phyloP scores from a whole-genome alignment of 1,140 invertebrate genomes.

The Ruditapes philippinarum region DNA sequence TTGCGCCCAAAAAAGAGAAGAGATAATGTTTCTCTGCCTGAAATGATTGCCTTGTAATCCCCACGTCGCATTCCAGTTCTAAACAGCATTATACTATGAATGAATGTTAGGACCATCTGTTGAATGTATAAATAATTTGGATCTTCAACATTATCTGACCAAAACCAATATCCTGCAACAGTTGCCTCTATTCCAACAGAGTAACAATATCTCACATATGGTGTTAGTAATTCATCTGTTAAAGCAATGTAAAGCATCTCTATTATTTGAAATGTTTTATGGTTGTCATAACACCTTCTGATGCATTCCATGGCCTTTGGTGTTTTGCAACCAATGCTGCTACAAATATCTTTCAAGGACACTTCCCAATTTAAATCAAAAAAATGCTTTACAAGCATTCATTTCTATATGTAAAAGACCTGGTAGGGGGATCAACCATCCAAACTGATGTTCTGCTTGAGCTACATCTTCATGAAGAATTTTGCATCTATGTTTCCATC shows the following conservation, averaged over 20 bases:
- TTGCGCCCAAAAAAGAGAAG: conserved; percentile 1
- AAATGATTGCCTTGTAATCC: conserved; percentile 18
- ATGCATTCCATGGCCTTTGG: conserved; percentile 52
- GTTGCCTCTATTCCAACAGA: neutral
- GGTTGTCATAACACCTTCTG: conserved; percentile 40
- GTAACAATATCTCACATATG: conserved; percentile 41
- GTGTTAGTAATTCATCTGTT: conserved; percentile 45
- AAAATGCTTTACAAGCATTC: conserved; percentile 53
- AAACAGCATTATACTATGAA: conserved; percentile 55
- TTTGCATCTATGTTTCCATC: conserved; percentile 42
- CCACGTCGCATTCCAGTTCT: conserved; percentile 38
- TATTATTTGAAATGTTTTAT: conserved; percentile 30
- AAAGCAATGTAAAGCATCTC: conserved; percentile 42
- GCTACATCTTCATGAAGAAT: conserved; percentile 17
- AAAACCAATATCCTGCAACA: conserved; percentile 35
- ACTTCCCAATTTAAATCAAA: conserved; percentile 57
- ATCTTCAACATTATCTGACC: conserved; percentile 2
- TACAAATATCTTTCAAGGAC: conserved; percentile 39
- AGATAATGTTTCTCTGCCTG: conserved; percentile 40
- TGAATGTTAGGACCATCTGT: conserved; percentile 37
- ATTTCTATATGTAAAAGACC: conserved; percentile 60
- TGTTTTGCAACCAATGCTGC: conserved; percentile 12
- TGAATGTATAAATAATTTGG: conserved; percentile 57
- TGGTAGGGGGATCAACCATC: conserved; percentile 51
- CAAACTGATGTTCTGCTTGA: conserved; percentile 27